A percentile compares a stretch with the other conserved stretches of the same genome.
Evolutionary conservation across 2,797 vertebrate genomes (phyloP).

Genomic region (Sternarchorhynchus goeldii): DNA sequence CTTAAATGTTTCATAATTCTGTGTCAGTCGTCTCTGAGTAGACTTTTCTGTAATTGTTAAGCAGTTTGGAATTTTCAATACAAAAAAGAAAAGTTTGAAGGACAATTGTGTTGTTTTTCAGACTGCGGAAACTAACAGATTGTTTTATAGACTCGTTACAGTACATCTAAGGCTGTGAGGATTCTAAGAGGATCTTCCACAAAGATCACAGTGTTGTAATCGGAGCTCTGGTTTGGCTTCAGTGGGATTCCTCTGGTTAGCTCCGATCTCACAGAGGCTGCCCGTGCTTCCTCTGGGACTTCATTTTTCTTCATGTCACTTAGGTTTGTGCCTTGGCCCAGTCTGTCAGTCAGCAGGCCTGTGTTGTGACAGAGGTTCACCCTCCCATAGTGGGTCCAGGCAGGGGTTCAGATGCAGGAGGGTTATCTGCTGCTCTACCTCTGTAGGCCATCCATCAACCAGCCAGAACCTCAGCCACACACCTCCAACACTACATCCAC

Average conservation of each 20-base stretch:
- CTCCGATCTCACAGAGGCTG: not conserved
- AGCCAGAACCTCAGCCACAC: slow-evolving; percentile 16
- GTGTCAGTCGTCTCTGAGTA: not conserved
- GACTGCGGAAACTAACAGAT: no score
- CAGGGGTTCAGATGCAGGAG: slow-evolving; percentile 34
- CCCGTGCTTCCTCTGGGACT: slow-evolving; percentile 20
- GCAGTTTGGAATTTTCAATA: no score
- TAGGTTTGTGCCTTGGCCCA: slow-evolving; percentile 26
- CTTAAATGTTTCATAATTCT: slow-evolving; percentile 10
- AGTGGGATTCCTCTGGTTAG: slow-evolving; percentile 13
- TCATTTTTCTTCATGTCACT: slow-evolving; percentile 39
- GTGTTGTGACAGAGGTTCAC: slow-evolving; percentile 46
- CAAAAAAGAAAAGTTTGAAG: not conserved
- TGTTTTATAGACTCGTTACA: no score
- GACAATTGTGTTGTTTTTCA: no score
- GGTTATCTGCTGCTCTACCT: slow-evolving; percentile 30
- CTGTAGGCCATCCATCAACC: slow-evolving; percentile 49
- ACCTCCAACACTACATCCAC: slow-evolving; percentile 21
- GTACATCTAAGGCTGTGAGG: no score
- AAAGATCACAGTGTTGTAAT: no score
- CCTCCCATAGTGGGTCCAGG: slow-evolving; percentile 28
- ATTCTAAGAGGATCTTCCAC: no score
- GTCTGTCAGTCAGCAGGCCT: slow-evolving; percentile 52
- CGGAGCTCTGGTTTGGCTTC: no score
- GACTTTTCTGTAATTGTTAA: not conserved